phyloP scores from a whole-genome alignment of 2,888 invertebrate genomes.

The Nebria brevicollis region DNA sequence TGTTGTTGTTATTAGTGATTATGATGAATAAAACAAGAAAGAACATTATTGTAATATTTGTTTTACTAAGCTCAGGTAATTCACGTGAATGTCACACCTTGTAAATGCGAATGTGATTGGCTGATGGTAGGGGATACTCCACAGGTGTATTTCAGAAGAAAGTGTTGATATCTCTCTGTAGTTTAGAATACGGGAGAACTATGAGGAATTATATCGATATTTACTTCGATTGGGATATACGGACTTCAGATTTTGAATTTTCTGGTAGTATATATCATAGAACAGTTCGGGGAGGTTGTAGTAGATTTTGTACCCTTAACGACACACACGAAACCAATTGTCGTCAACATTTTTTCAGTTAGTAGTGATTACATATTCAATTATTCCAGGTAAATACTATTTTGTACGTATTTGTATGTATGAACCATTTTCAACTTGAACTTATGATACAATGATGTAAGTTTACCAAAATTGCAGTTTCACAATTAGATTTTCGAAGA shows the following conservation, averaged over 20 bases:
- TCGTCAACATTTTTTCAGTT: neutral
- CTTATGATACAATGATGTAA: too few species aligned
- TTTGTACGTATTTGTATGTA: too few species aligned
- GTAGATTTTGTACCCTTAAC: neutral
- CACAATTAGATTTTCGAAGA: too few species aligned
- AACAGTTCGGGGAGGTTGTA: slow-evolving; percentile 33
- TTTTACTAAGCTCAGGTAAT: neutral
- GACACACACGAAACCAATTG: neutral
- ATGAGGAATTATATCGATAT: slow-evolving; percentile 13
- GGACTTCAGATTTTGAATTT: slow-evolving; percentile 28
- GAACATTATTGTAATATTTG: neutral
- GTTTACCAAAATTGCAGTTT: too few species aligned
- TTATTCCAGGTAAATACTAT: too few species aligned
- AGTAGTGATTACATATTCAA: neutral
- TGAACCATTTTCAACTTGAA: too few species aligned
- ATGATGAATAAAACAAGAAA: neutral
- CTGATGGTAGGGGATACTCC: slow-evolving; percentile 25
- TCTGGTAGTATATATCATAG: slow-evolving; percentile 40
- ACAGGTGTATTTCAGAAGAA: slow-evolving; percentile 39
- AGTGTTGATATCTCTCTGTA: slow-evolving; percentile 22
- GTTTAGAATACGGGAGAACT: slow-evolving; percentile 6
- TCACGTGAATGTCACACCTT: neutral
- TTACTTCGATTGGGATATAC: slow-evolving; percentile 5
- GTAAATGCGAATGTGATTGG: slow-evolving; percentile 17
- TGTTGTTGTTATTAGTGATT: neutral